A percentile compares a stretch with the other conserved stretches of the same genome.
These are phyloP conservation scores for Macropodus opercularis DNA, from an alignment of 2,797 vertebrate species.

Conservation along the genomic window DNA sequence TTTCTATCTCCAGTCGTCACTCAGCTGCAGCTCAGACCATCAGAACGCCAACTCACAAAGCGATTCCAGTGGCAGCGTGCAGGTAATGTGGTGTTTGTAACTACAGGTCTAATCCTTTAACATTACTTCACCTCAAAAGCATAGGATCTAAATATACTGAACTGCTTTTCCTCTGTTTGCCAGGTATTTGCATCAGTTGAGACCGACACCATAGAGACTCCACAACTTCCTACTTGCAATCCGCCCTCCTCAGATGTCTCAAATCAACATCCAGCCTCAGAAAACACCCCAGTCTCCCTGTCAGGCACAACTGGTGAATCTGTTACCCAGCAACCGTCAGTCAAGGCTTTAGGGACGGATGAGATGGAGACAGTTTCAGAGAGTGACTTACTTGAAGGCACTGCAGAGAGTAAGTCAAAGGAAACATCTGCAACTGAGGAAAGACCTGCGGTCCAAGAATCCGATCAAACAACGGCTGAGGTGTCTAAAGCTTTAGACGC, in stretches of 20 bases:
- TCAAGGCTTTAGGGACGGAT: conserved; percentile 18
- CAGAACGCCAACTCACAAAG: conserved; percentile 88
- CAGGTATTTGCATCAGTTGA: conserved; percentile 95
- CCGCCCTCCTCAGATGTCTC: conserved; percentile 79
- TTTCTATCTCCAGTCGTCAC: conserved; percentile 85
- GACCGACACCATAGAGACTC: conserved; percentile 81
- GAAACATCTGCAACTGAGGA: conserved; percentile 32
- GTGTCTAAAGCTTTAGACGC: conserved; percentile 33
- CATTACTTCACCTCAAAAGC: conserved; percentile 1
- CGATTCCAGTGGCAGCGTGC: conserved; percentile 91
- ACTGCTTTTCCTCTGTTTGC: conserved; percentile 9
- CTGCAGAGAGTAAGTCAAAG: conserved; percentile 6
- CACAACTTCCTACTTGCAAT: conserved; percentile 84
- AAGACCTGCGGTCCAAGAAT: conserved; percentile 26
- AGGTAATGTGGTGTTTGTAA: conserved; percentile 78
- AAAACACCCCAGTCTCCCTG: conserved; percentile 68
- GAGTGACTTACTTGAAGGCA: conserved; percentile 20
- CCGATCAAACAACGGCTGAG: conserved; percentile 18
- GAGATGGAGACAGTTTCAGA: conserved; percentile 43
- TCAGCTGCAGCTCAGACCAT: conserved; percentile 90
- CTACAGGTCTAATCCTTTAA: not conserved
- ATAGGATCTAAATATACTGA: not conserved
- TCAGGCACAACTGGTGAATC: conserved; percentile 67
- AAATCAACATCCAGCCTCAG: conserved; percentile 82
- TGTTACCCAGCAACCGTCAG: conserved; percentile 33